Evolutionary conservation across 1,140 invertebrate species (phyloP), one percentile per base, ranked within the genome.

Genomic region (Ceratoteleas bidentatus): DNA sequence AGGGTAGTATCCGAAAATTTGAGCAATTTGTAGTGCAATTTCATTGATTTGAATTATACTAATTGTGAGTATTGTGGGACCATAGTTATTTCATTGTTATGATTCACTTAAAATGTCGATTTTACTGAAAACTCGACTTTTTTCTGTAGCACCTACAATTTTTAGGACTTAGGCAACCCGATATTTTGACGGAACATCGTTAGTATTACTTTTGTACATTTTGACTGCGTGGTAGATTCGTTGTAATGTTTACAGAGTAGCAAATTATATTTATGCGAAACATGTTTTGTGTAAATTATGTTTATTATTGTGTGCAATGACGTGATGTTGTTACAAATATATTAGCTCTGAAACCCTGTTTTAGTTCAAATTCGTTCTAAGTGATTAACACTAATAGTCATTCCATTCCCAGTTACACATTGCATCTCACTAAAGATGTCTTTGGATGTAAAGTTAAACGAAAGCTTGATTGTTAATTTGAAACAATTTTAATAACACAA

Each of bases 191-290:
- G 32, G 32, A 45, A 57, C 53, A 16, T 68, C 34, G 4, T 11
- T 72, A 72, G 57, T 54, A 47, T 72, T 72, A 61, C 43, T 72
- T 72, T 72, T 69, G 65, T 69, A 69, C 7, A 69, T 58, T 69
- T 69, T 38, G 50, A 66, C 45, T 69, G 43, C 38, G 45, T 50
- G 36, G 38, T 69, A 69, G 33, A 49, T 58, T 58, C 15, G 45
- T 43, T 57, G 64, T 66, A 69, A 33, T 54, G 56, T 47, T 45
- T 64, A 40, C 13, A n/a, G n/a, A 52, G 34, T 65, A 54, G 62
- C n/a, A 14, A 15, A 33, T 54, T 43, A 64, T 65, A 65, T 54
- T 65, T 43, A 54, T 65, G 54, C 15, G 14, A 57, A 68, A 14
- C 7, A 57, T 24, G n/a, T 64, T 54, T 65, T 45, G 6, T 53